Conservation (phyloP, 1,140 invertebrate genomes). For the Drosophila virilis region DNA sequence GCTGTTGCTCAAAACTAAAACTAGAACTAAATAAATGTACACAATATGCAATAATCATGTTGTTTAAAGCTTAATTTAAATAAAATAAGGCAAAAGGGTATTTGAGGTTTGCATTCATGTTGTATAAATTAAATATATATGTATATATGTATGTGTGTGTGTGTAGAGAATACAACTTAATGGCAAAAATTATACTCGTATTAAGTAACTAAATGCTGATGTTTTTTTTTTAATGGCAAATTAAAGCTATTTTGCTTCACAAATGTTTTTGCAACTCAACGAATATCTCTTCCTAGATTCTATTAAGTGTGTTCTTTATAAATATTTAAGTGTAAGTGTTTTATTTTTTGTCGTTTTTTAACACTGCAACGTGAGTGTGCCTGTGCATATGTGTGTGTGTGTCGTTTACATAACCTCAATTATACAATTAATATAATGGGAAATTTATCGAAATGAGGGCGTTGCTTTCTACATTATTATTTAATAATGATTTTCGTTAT, state of each 20-base stretch:
- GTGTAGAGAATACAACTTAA: conserved; percentile 44
- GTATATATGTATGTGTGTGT: conserved; percentile 15
- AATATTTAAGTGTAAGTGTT: conserved; percentile 35
- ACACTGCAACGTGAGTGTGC: conserved; percentile 31
- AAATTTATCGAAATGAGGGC: conserved; percentile 45
- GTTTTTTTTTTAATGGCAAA: conserved; percentile 71
- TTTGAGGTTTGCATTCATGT: conserved; percentile 62
- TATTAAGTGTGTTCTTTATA: conserved; percentile 41
- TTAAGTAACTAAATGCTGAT: conserved; percentile 51
- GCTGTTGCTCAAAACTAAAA: conserved; percentile 55
- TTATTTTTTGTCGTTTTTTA: conserved; percentile 33
- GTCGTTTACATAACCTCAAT: conserved; percentile 50
- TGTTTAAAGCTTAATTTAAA: conserved; percentile 69
- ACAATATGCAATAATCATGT: conserved; percentile 36
- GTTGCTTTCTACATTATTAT: conserved; percentile 29
- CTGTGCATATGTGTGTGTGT: conserved; percentile 11
- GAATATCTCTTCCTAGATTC: conserved; percentile 19
- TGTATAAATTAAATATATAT: conserved; percentile 37
- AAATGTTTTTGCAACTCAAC: conserved; percentile 56
- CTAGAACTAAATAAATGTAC: conserved; percentile 63
- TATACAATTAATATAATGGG: conserved; percentile 61
- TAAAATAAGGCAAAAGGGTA: conserved; percentile 77
- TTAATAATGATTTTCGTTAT: neutral
- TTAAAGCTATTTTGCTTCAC: conserved; percentile 80
- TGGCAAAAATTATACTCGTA: conserved; percentile 67